Base-by-base conservation (phyloP, 2,113 vertebrate genomes). In the Chrysemys picta region DNA sequence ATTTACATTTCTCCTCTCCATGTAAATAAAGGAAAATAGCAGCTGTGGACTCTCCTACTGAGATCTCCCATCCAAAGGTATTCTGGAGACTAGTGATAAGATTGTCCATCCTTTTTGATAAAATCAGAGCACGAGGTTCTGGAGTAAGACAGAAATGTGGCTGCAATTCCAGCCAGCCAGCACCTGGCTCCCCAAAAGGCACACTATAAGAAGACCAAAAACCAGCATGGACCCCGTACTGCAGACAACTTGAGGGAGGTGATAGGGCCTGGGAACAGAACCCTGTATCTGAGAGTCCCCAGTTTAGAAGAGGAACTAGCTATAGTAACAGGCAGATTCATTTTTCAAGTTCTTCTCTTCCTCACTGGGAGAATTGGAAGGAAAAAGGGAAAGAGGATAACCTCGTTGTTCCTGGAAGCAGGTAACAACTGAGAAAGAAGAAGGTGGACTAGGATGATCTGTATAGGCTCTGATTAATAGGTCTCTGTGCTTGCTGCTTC, bases 361-460 rank as follows among this genome's bases (percentile, higher is more conserved):
- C 79, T 84, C 80, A 57, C 93, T 80, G 83, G 52, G 80, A 94
- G 25, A 91, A 91, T 56, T 93, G 88, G 56, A 89, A 97, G 93
- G 91, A 89, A 65, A 1, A 3, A 89, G 52, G n/a, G 62, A 91
- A 81, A 69, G 90, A 92, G 81, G 91, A 42, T 42, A 42, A 42
- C 38, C 38, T 42, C 38, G 38, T 42, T 42, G 38, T 42, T 42
- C 38, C 38, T 42, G 38, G 38, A 42, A 42, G 38, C 38, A 42
- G 38, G 38, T 42, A 11, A 76, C 12, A 89, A 59, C 88, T 83
- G 19, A n/a, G 65, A 5, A 93, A 62, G 93, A 97, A 95, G 72
- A 25, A 24, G 10, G 11, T 9, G 11, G 2, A 88, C 52, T 84
- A 78, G 76, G 80, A 8, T 9, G 4, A 86, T 95, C 79, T 75